Evolutionary conservation across 2,888 invertebrate species (phyloP).

Genomic region (Fissipunctia ypsillon): DNA sequence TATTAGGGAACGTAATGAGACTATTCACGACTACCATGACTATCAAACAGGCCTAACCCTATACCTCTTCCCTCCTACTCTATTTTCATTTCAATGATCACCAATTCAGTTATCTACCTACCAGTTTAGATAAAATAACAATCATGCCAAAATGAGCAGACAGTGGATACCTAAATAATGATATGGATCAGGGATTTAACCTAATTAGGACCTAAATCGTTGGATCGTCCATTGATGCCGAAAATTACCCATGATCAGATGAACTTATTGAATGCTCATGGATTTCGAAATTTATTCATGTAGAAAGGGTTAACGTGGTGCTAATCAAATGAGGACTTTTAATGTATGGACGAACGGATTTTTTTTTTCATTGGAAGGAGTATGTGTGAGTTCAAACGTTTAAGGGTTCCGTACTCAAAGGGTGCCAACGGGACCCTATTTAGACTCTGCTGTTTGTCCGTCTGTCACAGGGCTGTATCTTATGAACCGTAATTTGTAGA

Average conservation of each 20-base stretch:
- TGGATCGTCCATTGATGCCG: conserved; percentile 41
- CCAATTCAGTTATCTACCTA: conserved; percentile 21
- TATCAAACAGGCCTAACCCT: conserved; percentile 1
- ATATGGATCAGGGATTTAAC: conserved; percentile 39
- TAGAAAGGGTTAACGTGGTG: conserved; percentile 30
- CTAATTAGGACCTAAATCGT: conserved; percentile 48
- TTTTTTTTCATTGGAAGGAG: not conserved
- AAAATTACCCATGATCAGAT: conserved; percentile 42
- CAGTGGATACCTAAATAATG: conserved; percentile 32
- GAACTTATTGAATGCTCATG: conserved; percentile 47
- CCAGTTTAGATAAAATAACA: conserved; percentile 16
- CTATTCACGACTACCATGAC: conserved; percentile 5
- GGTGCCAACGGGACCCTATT: too few species aligned
- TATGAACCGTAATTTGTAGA: too few species aligned
- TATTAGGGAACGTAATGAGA: not conserved
- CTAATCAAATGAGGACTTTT: not conserved
- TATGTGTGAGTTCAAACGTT: not conserved
- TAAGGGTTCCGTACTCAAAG: too few species aligned
- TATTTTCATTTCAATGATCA: conserved; percentile 23
- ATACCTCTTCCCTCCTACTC: not conserved
- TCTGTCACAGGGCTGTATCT: too few species aligned
- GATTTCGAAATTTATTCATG: conserved; percentile 31
- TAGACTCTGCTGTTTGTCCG: too few species aligned
- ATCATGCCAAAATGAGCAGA: conserved; percentile 10
- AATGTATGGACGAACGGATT: not conserved